These are phyloP conservation scores for Lytechinus pictus DNA, from an alignment of 35 echinoderm and acorn worm genomes.

Conservation along the genomic window DNA sequence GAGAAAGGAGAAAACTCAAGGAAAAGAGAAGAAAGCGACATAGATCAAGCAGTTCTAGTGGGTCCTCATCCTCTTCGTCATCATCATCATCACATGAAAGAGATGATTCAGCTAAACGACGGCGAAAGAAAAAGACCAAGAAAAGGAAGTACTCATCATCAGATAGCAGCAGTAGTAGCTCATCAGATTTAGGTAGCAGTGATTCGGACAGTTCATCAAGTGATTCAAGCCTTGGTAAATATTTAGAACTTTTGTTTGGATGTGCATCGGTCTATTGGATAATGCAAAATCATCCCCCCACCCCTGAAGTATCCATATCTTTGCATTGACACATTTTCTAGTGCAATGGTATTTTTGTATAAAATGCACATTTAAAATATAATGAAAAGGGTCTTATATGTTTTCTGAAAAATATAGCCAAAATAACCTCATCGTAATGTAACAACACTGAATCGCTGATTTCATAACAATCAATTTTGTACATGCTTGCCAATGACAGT, in stretches of 20 bases:
- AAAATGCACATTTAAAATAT: too few species aligned
- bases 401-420: too few species aligned
- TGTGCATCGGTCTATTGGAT: too few species aligned
- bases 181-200: not conserved
- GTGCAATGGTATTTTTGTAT: too few species aligned
- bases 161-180: slow-evolving; percentile 34
- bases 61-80: slow-evolving; percentile 8
- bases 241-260: not conserved
- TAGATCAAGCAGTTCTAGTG: slow-evolving; percentile 32
- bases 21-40: not conserved
- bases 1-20: not conserved
- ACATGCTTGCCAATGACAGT: too few species aligned
- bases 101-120: not conserved
- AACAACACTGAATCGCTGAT: too few species aligned
- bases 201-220: slow-evolving; percentile 27
- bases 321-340: too few species aligned
- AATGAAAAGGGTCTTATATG: too few species aligned
- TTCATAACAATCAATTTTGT: too few species aligned
- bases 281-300: too few species aligned
- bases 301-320: too few species aligned
- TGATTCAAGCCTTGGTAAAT: slow-evolving; percentile 35
- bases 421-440: too few species aligned
- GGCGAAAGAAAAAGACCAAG: not conserved
- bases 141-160: slow-evolving; percentile 6
- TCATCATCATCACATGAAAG: not conserved